Base-by-base conservation (phyloP, 2,113 vertebrate genomes). In the Tachysurus vachellii region DNA sequence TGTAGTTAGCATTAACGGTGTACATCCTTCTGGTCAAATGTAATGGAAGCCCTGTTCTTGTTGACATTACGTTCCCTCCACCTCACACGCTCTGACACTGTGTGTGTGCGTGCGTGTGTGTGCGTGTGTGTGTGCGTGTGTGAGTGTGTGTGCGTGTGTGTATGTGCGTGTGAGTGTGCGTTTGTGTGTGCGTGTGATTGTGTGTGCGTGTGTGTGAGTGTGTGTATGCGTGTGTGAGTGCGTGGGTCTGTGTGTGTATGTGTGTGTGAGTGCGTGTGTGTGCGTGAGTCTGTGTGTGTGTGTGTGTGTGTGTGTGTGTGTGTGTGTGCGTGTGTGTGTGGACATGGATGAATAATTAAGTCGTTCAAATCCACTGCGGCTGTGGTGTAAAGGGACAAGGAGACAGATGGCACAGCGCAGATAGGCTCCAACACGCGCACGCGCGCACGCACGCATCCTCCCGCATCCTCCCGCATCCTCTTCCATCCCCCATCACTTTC, bases 351-450 rank as follows among this genome's bases (percentile, higher is more conserved):
- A 94, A 94, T 93, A 93, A 93, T 90, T 92, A 91, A 95, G 96
- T 95, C 96, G 95, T 94, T 97, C 94, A 93, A 93, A 95, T 96
- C 94, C 94, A 94, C 92, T 92, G 53, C 94, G 94, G 94, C 94
- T 95, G 94, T 90, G 94, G 95, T 89, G 95, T 94, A 95, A 93
- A 89, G 82, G 94, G 94, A 80, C 79, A 80, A 80, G 28, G 94
- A 94, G 96, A 97, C 98, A 99, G 97, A 98, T 99, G 98, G 97
- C 97, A 95, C 95, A 94, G 96, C 94, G 96, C 96, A 97, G 97
- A 98, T 98, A 98, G 96, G 96, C 96, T 95, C 94, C 95, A 92
- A 90, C 90, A 96, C 95, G 14, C 94, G 95, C 95, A 95, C 96
- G 95, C 95, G 26, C 84, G 6, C 80, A n/a, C 12, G 21, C 64